phyloP scores from a whole-genome alignment of 1,140 invertebrate genomes.

The Philopotamus ludificatus region DNA sequence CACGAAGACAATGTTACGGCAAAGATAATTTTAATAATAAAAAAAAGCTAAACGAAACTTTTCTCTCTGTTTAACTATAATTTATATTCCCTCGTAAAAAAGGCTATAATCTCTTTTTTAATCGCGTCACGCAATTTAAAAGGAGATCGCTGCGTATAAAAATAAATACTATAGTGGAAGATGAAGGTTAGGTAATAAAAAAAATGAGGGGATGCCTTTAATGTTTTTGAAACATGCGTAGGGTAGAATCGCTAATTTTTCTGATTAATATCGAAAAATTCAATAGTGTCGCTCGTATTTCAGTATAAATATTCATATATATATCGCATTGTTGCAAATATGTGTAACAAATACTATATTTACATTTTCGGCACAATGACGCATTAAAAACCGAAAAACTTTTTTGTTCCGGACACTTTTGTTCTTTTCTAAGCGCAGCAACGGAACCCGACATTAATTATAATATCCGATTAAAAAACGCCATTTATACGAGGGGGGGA shows the following conservation, averaged over 20 bases:
- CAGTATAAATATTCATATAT: background rate
- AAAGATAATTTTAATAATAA: slow-evolving; percentile 12
- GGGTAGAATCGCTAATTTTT: background rate
- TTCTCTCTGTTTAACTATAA: slow-evolving; percentile 29
- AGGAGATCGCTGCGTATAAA: slow-evolving; percentile 32
- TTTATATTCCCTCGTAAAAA: slow-evolving; percentile 41
- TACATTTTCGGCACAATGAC: slow-evolving; percentile 34
- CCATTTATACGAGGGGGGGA: slow-evolving; percentile 48
- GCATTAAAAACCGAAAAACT: slow-evolving; percentile 32
- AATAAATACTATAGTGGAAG: slow-evolving; percentile 26
- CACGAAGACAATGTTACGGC: background rate
- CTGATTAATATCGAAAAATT: background rate
- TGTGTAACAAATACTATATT: slow-evolving; percentile 37
- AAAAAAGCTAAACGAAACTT: slow-evolving; percentile 7
- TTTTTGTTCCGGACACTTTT: slow-evolving; percentile 33
- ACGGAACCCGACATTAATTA: slow-evolving; percentile 60
- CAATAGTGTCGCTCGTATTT: background rate
- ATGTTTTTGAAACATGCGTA: slow-evolving; percentile 39
- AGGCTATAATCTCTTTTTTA: slow-evolving; percentile 42
- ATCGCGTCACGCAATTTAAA: slow-evolving; percentile 42
- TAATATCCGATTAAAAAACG: slow-evolving; percentile 60
- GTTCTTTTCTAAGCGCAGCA: slow-evolving; percentile 44
- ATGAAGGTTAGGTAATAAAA: slow-evolving; percentile 23
- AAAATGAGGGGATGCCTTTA: slow-evolving; percentile 30
- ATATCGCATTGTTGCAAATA: slow-evolving; percentile 7